phyloP scores from a whole-genome alignment of 1,140 invertebrate genomes.

The Luehdorfia chinensis region DNA sequence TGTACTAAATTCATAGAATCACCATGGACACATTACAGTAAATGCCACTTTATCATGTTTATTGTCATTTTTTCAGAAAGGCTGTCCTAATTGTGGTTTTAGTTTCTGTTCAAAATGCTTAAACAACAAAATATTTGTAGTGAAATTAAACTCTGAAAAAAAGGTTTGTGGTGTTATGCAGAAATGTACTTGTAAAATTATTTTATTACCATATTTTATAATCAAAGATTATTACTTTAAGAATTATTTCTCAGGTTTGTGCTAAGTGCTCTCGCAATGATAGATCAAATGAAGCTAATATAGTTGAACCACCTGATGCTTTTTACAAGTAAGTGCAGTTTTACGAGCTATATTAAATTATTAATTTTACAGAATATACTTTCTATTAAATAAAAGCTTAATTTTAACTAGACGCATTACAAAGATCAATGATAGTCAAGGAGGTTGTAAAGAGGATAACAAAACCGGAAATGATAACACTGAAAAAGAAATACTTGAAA shows the following conservation, averaged over 20 bases:
- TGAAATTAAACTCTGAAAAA: slow-evolving; percentile 56
- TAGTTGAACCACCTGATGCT: slow-evolving; percentile 56
- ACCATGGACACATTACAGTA: background rate
- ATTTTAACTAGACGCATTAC: background rate
- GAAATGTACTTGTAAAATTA: too few species aligned
- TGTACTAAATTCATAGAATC: slow-evolving; percentile 2
- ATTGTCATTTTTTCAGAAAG: slow-evolving; percentile 76
- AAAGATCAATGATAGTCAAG: background rate
- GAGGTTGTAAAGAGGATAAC: slow-evolving; percentile 5
- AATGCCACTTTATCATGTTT: too few species aligned
- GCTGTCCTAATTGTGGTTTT: slow-evolving; percentile 81
- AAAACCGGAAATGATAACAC: background rate
- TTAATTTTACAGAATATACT: background rate
- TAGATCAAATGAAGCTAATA: slow-evolving; percentile 29
- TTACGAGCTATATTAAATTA: background rate
- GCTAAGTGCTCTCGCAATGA: slow-evolving; percentile 49
- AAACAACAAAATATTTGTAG: slow-evolving; percentile 74
- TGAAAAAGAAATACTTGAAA: slow-evolving; percentile 43
- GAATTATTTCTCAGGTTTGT: slow-evolving; percentile 47
- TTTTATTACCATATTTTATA: background rate
- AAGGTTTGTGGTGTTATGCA: slow-evolving; percentile 62
- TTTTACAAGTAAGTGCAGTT: slow-evolving; percentile 73
- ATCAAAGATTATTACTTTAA: background rate
- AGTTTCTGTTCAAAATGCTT: slow-evolving; percentile 82
- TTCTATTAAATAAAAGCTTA: too few species aligned